Evolutionary conservation across 2,888 invertebrate genomes (phyloP).

Genomic region (Cephonodes hylas): DNA sequence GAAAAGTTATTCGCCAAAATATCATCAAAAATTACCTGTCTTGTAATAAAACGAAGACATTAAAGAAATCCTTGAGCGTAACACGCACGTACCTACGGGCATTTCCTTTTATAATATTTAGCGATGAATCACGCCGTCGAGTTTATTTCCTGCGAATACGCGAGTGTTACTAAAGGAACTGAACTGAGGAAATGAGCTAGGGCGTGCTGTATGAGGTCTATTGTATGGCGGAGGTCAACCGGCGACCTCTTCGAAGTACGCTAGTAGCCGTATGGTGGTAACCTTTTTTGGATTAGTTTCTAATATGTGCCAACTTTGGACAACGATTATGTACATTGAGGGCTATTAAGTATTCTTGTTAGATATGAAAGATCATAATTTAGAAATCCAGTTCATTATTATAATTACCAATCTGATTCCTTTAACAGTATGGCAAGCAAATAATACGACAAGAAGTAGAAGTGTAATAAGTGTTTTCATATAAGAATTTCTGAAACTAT

Average conservation of each 20-base stretch:
- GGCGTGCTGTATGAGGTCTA: conserved; percentile 41
- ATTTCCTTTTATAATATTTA: conserved; percentile 19
- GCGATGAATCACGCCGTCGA: conserved; percentile 1
- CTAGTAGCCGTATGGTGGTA: neutral
- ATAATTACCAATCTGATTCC: neutral
- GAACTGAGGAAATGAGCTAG: conserved; percentile 49
- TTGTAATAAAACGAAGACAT: neutral
- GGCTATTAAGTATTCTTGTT: neutral
- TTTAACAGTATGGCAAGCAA: too few species aligned
- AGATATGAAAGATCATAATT: neutral
- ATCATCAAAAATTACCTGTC: neutral
- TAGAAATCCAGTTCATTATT: neutral
- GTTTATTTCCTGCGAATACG: conserved; percentile 2
- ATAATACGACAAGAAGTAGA: neutral
- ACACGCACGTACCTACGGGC: neutral
- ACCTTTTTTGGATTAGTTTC: neutral
- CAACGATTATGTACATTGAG: neutral
- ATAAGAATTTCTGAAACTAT: too few species aligned
- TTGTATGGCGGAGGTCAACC: conserved; percentile 44
- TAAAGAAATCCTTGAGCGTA: neutral
- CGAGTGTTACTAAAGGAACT: conserved; percentile 41
- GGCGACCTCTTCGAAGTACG: neutral
- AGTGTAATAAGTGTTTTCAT: too few species aligned
- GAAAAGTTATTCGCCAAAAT: neutral
- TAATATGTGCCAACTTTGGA: neutral